Base-by-base conservation (phyloP, 2,797 vertebrate genomes). In the Molothrus ater region DNA sequence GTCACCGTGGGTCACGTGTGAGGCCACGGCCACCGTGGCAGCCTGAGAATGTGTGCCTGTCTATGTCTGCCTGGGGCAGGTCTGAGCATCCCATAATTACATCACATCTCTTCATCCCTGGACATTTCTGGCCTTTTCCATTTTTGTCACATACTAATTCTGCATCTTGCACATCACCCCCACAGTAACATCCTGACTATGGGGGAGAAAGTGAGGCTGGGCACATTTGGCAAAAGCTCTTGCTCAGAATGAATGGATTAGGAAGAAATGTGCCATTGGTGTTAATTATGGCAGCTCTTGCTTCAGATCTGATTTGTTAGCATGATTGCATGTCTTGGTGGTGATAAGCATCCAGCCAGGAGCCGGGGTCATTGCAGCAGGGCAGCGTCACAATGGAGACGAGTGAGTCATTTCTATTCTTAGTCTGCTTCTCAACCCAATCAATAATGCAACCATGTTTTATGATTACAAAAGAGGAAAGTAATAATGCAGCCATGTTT, bases 31-130 rank as follows among this genome's bases (percentile, higher is more conserved):
- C 29, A 2, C 0, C 1, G 32, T 28, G n/a, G 16, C 53, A 68
- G 45, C 29, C 47, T 0, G 0, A 22, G 43, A 2, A 0, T 2
- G 2, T 7, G 11, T 5, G 63, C 24, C 63, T 3, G 2, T n/a
- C 36, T 36, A 38, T 40, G 20, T 9, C 34, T 84, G 4, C 73
- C 78, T 20, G 59, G 28, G 76, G 42, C 68, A 17, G 47, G 13
- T 13, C 76, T 78, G 63, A 56, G 63, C 82, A 64, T 50, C 79
- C 66, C 11, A 0, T 7, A 4, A 13, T 34, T 17, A 12, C 21
- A 2, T 7, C 78, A 43, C 2, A 16, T 38, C 66, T 47, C 53
- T 29, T 40, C 6, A 20, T 47, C 63, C 25, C 63, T 13, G 32
- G 13, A 22, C 28, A 3, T 40, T 66, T 43, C 65, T 78, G 73